A percentile compares a stretch with the other conserved stretches of the same genome.
phyloP scores from a whole-genome alignment of 2,888 invertebrate species.

The Spilosoma lubricipeda region DNA sequence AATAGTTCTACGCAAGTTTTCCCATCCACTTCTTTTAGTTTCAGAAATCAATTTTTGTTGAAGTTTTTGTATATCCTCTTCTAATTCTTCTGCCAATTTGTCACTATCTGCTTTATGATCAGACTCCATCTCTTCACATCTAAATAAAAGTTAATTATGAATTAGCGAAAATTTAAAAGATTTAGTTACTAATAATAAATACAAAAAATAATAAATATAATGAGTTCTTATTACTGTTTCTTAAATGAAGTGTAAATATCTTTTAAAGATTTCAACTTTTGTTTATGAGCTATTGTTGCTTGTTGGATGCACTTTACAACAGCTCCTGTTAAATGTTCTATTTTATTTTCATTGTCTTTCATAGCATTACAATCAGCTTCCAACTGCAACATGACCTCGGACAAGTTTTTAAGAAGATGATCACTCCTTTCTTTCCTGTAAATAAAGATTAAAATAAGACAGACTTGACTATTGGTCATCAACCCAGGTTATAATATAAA shows the following conservation, averaged over 20 bases:
- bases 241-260: slow-evolving; percentile 68
- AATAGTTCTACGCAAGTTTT: slow-evolving; percentile 70
- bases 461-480: not conserved
- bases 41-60: slow-evolving; percentile 74
- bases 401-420: slow-evolving; percentile 63
- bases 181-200: not conserved
- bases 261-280: slow-evolving; percentile 68
- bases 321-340: slow-evolving; percentile 70
- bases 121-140: slow-evolving; percentile 71
- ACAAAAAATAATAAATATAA: too few relatives aligned
- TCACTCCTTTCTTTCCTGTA: slow-evolving; percentile 69
- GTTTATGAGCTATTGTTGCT: slow-evolving; percentile 68
- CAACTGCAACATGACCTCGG: slow-evolving; percentile 64
- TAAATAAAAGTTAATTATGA: slow-evolving; percentile 40
- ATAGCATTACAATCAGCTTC: slow-evolving; percentile 71
- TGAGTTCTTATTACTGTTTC: slow-evolving; percentile 65
- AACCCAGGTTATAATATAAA: not conserved
- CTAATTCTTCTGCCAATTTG: slow-evolving; percentile 71
- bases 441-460: slow-evolving; percentile 9
- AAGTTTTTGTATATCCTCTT: slow-evolving; percentile 70
- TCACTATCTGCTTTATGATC: slow-evolving; percentile 67
- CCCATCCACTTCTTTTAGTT: slow-evolving; percentile 74
- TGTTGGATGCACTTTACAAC: slow-evolving; percentile 76
- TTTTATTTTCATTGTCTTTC: slow-evolving; percentile 76
- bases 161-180: not conserved